Evolutionary conservation across 2,113 vertebrate genomes (phyloP), one percentile per base, ranked within the genome.

Genomic region (Proterorhinus semilunaris): DNA sequence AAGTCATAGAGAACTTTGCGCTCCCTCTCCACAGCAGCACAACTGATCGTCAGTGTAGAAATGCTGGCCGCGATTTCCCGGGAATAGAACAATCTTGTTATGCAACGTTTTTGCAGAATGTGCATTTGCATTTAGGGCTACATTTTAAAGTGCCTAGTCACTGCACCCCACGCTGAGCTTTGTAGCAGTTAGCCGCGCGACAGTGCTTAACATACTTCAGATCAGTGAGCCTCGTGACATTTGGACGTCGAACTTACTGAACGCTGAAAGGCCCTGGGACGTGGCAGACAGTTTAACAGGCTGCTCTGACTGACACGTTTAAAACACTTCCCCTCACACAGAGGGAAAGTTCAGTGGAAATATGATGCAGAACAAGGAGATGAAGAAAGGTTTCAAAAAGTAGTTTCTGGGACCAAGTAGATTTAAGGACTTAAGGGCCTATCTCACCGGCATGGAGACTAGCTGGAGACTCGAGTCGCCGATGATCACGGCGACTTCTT

Each of bases 251-350:
- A 61, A 42, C 7, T 44, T 61, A 42, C n/a, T 15, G 58, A 61
- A 43, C 57, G 2, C 42, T 61, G 13, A 61, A 61, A 61, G 58
- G 58, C 58, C 42, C 7, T 13, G 13, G 15, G 13, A 61, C 43
- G 42, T 44, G 58, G 43, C 13, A 44, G 58, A 61, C 53, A 55
- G 15, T 61, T 61, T 61, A 61, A 61, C 57, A 59, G 57, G 57
- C 57, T 59, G 57, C 36, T 2, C 36, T 59, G 27, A 59, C 42
- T 61, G 58, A 61, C 58, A 61, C 11, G 15, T 61, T 61, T 44
- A 43, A 61, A 42, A 4, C 58, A 61, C 42, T 6, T 45, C 36
- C n/a, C n/a, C n/a, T n/a, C n/a, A n/a, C n/a, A n/a, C n/a, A 44
- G 36, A 61, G 8, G 57, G 8, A 13, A 13, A 36, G 11, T 58